phyloP scores from a whole-genome alignment of 1,140 invertebrate species.

The Anastrepha obliqua region DNA sequence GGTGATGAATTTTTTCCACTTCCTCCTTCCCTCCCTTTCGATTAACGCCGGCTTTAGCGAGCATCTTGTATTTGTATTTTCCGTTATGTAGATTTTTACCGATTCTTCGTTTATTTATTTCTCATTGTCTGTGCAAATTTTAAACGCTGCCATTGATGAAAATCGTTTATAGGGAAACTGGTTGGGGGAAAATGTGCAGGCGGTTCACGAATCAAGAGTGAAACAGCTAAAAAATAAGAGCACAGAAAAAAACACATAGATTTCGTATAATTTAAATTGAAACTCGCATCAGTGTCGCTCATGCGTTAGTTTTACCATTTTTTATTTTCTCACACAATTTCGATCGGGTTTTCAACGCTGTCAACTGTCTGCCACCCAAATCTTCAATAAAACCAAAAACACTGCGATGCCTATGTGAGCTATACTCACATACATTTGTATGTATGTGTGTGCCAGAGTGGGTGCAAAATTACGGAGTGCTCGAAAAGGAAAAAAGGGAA shows the following conservation, averaged over 20 bases:
- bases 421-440: neutral
- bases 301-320: neutral
- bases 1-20: neutral
- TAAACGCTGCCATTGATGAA: conserved; percentile 17
- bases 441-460: neutral
- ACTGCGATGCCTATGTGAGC: neutral
- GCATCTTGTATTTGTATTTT: conserved; percentile 33
- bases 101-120: conserved; percentile 31
- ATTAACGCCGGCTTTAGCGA: neutral
- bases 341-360: neutral
- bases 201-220: too few relatives aligned
- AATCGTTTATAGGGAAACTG: neutral
- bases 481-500: neutral
- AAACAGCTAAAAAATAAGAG: neutral
- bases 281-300: neutral
- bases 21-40: conserved; percentile 1
- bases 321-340: neutral
- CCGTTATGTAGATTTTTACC: neutral
- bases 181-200: neutral
- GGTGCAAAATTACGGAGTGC: neutral
- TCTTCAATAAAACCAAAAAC: neutral
- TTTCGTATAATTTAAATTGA: conserved; percentile 49
- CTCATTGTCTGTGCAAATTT: conserved; percentile 29
- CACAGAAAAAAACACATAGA: neutral
- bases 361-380: neutral